These are phyloP conservation scores for Microplitis mediator DNA, from an alignment of 1,140 invertebrate species.

Conservation along the genomic window DNA sequence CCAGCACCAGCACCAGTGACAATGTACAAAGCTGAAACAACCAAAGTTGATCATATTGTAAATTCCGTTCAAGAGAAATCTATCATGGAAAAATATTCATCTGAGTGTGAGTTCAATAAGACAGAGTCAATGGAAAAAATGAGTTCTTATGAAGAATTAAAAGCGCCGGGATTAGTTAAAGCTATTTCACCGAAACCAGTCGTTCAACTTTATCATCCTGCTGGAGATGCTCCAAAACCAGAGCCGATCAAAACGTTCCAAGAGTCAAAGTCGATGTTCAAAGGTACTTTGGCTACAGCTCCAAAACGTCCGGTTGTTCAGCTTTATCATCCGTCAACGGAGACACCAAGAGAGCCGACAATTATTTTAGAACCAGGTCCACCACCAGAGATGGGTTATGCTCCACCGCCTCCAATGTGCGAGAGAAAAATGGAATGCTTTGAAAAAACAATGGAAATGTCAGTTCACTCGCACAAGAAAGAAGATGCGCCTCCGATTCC, in stretches of 20 bases:
- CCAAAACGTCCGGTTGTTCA: slow-evolving; percentile 41
- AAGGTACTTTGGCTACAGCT: slow-evolving; percentile 31
- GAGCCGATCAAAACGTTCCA: slow-evolving; percentile 17
- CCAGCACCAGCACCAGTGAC: slow-evolving; percentile 19
- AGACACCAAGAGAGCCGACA: slow-evolving; percentile 20
- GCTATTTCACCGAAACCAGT: slow-evolving; percentile 43
- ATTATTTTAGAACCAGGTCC: slow-evolving; percentile 65
- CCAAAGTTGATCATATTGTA: slow-evolving; percentile 59
- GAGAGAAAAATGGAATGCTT: slow-evolving; percentile 66
- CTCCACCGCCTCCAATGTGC: slow-evolving; percentile 54
- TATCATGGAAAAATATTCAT: slow-evolving; percentile 47
- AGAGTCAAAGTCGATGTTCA: slow-evolving; percentile 23
- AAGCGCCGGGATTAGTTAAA: slow-evolving; percentile 63
- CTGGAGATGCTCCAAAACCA: background rate
- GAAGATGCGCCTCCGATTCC: slow-evolving; percentile 51
- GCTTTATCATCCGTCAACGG: slow-evolving; percentile 38
- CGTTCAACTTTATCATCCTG: slow-evolving; percentile 27
- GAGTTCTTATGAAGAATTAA: slow-evolving; percentile 55
- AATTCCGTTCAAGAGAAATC: slow-evolving; percentile 54
- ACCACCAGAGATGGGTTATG: slow-evolving; percentile 70
- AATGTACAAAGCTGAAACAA: slow-evolving; percentile 60
- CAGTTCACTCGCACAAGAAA: slow-evolving; percentile 49
- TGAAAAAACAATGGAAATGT: slow-evolving; percentile 66
- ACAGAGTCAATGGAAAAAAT: slow-evolving; percentile 52
- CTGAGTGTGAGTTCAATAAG: slow-evolving; percentile 51